A percentile compares a stretch with the other conserved stretches of the same genome.
phyloP scores from a whole-genome alignment of 1,140 invertebrate species.

The Rhagoletis pomonella region DNA sequence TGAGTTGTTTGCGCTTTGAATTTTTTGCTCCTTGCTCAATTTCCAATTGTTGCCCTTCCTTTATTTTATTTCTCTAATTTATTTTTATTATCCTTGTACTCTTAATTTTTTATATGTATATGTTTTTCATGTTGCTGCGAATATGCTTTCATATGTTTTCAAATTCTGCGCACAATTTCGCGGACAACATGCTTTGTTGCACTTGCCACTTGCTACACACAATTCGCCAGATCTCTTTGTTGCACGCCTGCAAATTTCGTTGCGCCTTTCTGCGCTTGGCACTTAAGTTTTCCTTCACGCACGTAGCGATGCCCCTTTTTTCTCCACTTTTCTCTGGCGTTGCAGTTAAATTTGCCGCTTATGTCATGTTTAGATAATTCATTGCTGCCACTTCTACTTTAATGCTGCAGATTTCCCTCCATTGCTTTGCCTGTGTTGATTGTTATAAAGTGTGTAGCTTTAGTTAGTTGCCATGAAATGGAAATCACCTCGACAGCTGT shows the following conservation, averaged over 20 bases:
- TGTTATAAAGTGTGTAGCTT: not conserved
- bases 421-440: not conserved
- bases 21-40: not conserved
- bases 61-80: not conserved
- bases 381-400: slow-evolving; percentile 12
- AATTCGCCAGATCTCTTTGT: not conserved
- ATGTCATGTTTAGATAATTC: slow-evolving; percentile 46
- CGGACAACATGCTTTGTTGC: not conserved
- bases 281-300: not conserved
- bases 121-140: not conserved
- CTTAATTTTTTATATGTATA: not conserved
- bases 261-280: not conserved
- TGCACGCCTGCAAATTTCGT: not conserved
- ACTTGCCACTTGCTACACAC: not conserved
- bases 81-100: not conserved
- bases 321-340: not conserved
- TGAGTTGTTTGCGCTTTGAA: not conserved
- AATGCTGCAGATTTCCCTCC: not conserved
- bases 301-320: not conserved
- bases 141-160: not conserved
- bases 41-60: not conserved
- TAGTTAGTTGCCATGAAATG: not conserved
- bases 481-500: not conserved
- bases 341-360: slow-evolving; percentile 41
- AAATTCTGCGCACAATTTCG: slow-evolving; percentile 3